Base-by-base conservation (phyloP, 2,113 vertebrate genomes). In the Hylia prasina region DNA sequence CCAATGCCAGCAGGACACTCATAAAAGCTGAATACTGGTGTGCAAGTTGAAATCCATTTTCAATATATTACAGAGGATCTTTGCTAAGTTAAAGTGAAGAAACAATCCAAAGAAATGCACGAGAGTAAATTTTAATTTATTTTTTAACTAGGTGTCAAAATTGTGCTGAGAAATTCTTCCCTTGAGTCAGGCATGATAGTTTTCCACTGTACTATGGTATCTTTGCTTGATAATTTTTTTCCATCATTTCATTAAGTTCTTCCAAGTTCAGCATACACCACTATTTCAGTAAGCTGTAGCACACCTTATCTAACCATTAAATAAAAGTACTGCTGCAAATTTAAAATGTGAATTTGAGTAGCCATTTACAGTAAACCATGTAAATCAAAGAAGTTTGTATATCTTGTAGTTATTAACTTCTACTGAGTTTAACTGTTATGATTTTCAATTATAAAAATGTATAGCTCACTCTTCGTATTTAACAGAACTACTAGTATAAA, bases 1-100 rank as follows among this genome's bases (percentile, higher is more conserved):
- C 87, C 90, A 96, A 65, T 10, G 83, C 75, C 92, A 97, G 95
- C 87, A 95, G 86, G 94, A 95, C 78, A 94, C 61, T 95, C 37
- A 39, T n/a, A 58, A 37, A 71, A 89, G 60, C 45, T 78, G 60
- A 84, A 60, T 35, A 94, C 23, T 58, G 20, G 60, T 87, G 79
- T 87, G 39, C 68, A 85, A 94, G 71, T 42, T 72, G 44, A 96
- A 94, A 84, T 87, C 44, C 64, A 80, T 90, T 96, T 94, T 85
- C 84, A 95, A 66, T 4, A 40, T 70, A 61, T 27, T 89, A 7
- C 0, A 54, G 25, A 91, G 64, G 13, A 79, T 31, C 78, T 87
- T 85, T 78, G 19, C 39, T 44, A 85, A 58, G 47, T 83, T 94
- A 79, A 54, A 44, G 33, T 94, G 76, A 94, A 93, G 68, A 88